Base-by-base conservation (phyloP, 2,797 vertebrate species). In the Stomatorhinus walkeri region DNA sequence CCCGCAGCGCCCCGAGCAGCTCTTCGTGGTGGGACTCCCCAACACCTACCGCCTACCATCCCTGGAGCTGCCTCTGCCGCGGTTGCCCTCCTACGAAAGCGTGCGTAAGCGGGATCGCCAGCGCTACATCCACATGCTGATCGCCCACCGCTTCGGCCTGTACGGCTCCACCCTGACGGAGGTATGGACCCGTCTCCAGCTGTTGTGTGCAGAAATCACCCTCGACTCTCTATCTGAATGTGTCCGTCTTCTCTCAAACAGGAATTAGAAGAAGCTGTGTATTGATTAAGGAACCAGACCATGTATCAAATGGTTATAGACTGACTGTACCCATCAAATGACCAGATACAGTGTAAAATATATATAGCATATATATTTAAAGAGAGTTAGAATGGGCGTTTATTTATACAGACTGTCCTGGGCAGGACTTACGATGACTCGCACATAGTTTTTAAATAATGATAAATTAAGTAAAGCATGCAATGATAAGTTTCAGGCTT, bases 41-140 rank as follows among this genome's bases (percentile, higher is more conserved):
- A 95, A 95, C 92, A 96, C 95, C 87, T 97, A 97, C 91, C 92
- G 93, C 86, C 94, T 96, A 43, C 93, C 95, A 8, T 52, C 94
- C 2, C 91, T 95, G 93, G 95, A 96, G 61, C 91, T 92, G 89
- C 93, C 95, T 90, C 89, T 94, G 88, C 95, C 96, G 7, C 94
- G 87, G 43, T 91, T 97, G 89, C 96, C 96, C 1, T 96, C 96
- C 91, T 97, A 96, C 0, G 96, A 97, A 91, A 97, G 96, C 0
- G 95, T 97, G 88, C 92, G 94, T 64, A 97, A 97, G 91, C 97
- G 97, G 91, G 96, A 96, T 92, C 93, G 94, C 87, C 96, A 97
- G 93, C 95, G 95, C 89, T 96, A 97, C 91, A 97, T 96, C 93
- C 96, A 97, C 90, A 96, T 96, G 95, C 95, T 96, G 95, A 97